phyloP scores from a whole-genome alignment of 2,888 invertebrate genomes.

The Drosophila differens region DNA sequence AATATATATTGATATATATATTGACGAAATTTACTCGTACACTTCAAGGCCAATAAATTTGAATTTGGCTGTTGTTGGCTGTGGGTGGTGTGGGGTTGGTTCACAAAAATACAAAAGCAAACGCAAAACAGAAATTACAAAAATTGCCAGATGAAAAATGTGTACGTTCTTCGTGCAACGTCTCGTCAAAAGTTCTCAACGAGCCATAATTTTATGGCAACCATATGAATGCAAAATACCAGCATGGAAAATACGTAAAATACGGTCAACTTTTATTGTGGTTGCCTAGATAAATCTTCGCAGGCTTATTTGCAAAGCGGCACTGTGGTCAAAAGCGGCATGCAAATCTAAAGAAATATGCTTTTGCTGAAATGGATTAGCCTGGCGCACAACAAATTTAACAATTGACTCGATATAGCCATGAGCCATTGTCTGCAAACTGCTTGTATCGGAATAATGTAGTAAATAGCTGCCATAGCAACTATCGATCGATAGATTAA shows the following conservation, averaged over 20 bases:
- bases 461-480: not conserved
- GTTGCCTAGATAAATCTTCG: slow-evolving; percentile 50
- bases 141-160: slow-evolving; percentile 60
- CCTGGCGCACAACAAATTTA: not conserved
- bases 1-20: slow-evolving; percentile 56
- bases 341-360: not conserved
- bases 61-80: not conserved
- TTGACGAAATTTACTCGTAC: slow-evolving; percentile 44
- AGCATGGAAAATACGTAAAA: slow-evolving; percentile 48
- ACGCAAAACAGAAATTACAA: slow-evolving; percentile 37
- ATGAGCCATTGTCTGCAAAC: not conserved
- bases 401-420: not conserved
- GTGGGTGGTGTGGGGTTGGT: not conserved
- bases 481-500: not conserved
- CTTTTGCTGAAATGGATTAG: not conserved
- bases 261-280: slow-evolving; percentile 61
- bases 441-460: not conserved
- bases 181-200: slow-evolving; percentile 72
- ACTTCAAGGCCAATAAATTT: slow-evolving; percentile 61
- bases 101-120: slow-evolving; percentile 2
- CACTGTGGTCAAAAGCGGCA: slow-evolving; percentile 30
- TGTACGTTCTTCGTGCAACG: slow-evolving; percentile 18
- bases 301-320: slow-evolving; percentile 31
- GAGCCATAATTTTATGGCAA: slow-evolving; percentile 63
- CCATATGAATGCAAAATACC: slow-evolving; percentile 47